A percentile compares a stretch with the other conserved stretches of the same genome.
Conservation (phyloP, 1,140 invertebrate genomes). For the Lanistes nyassanus region DNA sequence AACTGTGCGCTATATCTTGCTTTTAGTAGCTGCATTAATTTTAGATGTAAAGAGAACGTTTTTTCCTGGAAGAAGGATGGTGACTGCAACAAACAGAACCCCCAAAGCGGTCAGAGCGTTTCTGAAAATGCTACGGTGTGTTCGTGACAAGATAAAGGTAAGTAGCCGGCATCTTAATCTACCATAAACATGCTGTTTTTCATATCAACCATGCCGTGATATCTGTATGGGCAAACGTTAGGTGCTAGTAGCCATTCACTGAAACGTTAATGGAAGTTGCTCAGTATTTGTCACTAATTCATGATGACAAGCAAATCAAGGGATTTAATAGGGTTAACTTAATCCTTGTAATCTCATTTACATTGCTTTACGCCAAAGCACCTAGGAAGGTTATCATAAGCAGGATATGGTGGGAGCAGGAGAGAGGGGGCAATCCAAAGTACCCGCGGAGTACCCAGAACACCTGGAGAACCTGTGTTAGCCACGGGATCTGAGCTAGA, state of each 20-base stretch:
- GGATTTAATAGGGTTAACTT: neutral
- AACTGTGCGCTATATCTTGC: neutral
- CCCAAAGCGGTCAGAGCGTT: slow-evolving; percentile 7
- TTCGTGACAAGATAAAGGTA: slow-evolving; percentile 29
- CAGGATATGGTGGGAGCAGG: too few species aligned
- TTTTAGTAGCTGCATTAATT: neutral
- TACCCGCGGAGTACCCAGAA: too few species aligned
- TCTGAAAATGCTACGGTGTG: slow-evolving; percentile 26
- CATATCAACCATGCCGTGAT: neutral
- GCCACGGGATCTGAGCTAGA: too few species aligned
- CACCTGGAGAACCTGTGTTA: too few species aligned
- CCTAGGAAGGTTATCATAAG: too few species aligned
- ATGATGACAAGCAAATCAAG: neutral
- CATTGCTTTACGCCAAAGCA: too few species aligned
- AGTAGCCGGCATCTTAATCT: neutral
- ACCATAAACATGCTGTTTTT: too few species aligned
- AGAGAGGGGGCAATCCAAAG: too few species aligned
- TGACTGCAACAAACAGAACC: neutral
- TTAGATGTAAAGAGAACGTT: neutral
- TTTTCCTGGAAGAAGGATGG: slow-evolving; percentile 4
- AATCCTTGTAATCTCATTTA: too few species aligned
- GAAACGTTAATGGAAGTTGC: neutral
- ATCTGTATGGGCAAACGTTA: neutral
- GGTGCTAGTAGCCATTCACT: neutral
- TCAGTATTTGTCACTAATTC: too few species aligned